Evolutionary conservation across 2,113 vertebrate genomes (phyloP).

Genomic region (Gulo gulo): DNA sequence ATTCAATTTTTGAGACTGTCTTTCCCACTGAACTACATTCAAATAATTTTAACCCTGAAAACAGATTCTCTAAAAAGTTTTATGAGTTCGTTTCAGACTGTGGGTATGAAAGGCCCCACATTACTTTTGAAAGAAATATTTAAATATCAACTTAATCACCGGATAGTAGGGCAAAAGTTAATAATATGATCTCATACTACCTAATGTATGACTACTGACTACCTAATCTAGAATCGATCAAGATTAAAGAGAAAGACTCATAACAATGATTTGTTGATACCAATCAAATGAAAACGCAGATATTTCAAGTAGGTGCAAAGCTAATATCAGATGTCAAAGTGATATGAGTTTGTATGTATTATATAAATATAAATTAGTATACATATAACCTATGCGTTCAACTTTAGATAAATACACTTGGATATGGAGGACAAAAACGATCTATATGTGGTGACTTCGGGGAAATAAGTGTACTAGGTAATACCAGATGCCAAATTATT

Average conservation of each 20-base stretch:
- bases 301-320: not conserved
- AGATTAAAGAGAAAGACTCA: not conserved
- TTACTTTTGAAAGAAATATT: conserved; percentile 19
- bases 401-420: not conserved
- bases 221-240: not conserved
- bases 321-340: not conserved
- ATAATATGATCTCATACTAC: not conserved
- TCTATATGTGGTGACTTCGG: not conserved
- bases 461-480: not conserved
- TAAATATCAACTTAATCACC: not conserved
- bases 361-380: not conserved
- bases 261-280: not conserved
- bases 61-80: not conserved
- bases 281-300: not conserved
- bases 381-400: not conserved
- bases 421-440: not conserved
- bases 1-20: conserved; percentile 59
- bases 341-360: not conserved
- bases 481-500: conserved; percentile 1
- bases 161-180: not conserved
- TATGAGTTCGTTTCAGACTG: not conserved
- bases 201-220: not conserved
- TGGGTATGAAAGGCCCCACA: not conserved
- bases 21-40: conserved; percentile 44
- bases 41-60: conserved; percentile 33